Percentiles rank a stretch among this genome's conserved stretches.
Conservation (phyloP, 2,888 invertebrate species). For the Drosophila nigricruria region DNA sequence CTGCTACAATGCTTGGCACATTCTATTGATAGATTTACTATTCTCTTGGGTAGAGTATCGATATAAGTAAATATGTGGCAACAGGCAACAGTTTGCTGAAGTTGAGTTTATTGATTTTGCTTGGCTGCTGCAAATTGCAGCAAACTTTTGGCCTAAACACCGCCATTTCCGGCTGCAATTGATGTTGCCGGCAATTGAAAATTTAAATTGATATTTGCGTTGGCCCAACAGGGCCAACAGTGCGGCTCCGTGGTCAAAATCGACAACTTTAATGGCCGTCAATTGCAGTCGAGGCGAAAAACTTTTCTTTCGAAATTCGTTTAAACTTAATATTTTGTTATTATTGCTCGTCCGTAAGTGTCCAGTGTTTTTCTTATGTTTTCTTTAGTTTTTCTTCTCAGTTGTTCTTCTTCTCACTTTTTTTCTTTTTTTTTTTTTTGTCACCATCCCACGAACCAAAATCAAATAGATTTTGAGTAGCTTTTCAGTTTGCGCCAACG, state of each 20-base stretch:
- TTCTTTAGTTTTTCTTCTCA: conserved; percentile 12
- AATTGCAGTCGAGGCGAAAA: conserved; percentile 51
- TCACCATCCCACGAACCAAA: conserved; percentile 21
- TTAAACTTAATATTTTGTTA: conserved; percentile 76
- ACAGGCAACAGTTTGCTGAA: conserved; percentile 53
- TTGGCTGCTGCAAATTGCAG: conserved; percentile 49
- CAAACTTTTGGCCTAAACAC: conserved; percentile 49
- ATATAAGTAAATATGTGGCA: conserved; percentile 55
- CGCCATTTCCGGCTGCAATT: conserved; percentile 22
- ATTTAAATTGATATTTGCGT: conserved; percentile 76
- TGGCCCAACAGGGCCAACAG: conserved; percentile 1
- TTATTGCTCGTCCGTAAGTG: conserved; percentile 61
- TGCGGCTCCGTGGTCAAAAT: conserved; percentile 13
- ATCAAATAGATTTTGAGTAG: conserved; percentile 80
- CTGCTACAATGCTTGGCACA: too few relatives aligned
- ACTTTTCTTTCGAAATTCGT: conserved; percentile 55
- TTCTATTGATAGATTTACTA: neutral
- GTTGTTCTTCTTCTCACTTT: too few relatives aligned
- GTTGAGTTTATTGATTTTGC: conserved; percentile 51
- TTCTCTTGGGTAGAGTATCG: neutral
- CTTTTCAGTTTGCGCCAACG: conserved; percentile 75
- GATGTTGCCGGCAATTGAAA: conserved; percentile 65
- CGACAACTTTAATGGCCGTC: conserved; percentile 70
- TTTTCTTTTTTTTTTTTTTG: neutral
- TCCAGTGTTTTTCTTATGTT: conserved; percentile 52